Conservation (phyloP, 2,113 vertebrate genomes). For the Leptosomus discolor region DNA sequence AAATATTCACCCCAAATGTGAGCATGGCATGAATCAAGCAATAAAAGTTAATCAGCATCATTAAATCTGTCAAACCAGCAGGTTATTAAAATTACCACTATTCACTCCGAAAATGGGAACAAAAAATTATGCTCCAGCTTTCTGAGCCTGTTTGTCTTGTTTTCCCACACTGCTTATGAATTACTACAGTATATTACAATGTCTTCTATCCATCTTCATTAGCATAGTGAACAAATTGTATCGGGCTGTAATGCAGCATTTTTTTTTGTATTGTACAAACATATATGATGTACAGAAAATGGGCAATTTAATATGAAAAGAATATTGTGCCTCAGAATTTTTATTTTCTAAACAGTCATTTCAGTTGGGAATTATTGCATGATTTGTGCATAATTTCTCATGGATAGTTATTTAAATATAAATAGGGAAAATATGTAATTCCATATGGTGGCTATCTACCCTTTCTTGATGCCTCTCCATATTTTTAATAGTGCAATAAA, state of each 20-base stretch:
- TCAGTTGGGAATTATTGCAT: conserved; percentile 77
- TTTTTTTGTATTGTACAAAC: conserved; percentile 56
- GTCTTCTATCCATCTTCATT: conserved; percentile 72
- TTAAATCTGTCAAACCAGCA: conserved; percentile 48
- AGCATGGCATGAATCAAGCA: conserved; percentile 2
- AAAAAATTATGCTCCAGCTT: conserved; percentile 44
- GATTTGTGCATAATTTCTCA: conserved; percentile 80
- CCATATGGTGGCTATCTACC: conserved; percentile 70
- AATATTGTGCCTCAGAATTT: conserved; percentile 70
- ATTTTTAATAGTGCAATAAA: conserved; percentile 77
- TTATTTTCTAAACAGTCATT: conserved; percentile 79
- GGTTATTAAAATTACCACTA: conserved; percentile 66
- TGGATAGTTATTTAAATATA: conserved; percentile 83
- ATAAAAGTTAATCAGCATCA: conserved; percentile 46
- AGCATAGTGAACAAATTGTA: conserved; percentile 70
- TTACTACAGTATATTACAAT: conserved; percentile 64
- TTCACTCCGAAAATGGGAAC: conserved; percentile 57
- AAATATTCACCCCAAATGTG: neutral
- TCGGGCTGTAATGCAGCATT: conserved; percentile 26
- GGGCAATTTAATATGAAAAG: conserved; percentile 82
- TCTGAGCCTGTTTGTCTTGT: conserved; percentile 37
- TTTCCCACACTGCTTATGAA: conserved; percentile 50
- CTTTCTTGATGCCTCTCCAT: conserved; percentile 68
- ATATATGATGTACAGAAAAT: conserved; percentile 68
- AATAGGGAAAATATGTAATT: conserved; percentile 77